Evolutionary conservation across 2,888 invertebrate genomes (phyloP).

Genomic region (Allacma fusca): DNA sequence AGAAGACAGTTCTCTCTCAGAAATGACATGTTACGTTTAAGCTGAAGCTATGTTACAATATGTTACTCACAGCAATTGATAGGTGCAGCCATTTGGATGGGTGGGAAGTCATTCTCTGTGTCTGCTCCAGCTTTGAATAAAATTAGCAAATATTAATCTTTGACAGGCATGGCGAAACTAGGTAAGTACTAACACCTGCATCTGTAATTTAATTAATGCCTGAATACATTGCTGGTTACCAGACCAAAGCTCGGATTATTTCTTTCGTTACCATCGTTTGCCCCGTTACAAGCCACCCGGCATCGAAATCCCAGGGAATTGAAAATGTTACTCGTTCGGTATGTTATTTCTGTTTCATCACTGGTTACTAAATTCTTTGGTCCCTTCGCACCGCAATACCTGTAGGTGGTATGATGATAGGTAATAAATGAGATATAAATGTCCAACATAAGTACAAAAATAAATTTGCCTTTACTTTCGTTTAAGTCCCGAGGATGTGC

Average conservation of each 20-base stretch:
- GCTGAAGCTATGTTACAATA: too few relatives aligned
- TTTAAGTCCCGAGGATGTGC: background rate
- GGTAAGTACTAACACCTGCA: too few relatives aligned
- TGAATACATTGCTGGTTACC: too few relatives aligned
- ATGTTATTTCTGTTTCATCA: conserved; percentile 43
- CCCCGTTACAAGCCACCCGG: conserved; percentile 44
- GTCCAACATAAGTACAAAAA: background rate
- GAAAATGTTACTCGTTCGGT: conserved; percentile 52
- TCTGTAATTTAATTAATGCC: too few relatives aligned
- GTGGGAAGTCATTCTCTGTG: too few relatives aligned
- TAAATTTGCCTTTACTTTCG: background rate
- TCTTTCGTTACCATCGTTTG: background rate
- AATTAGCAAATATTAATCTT: too few relatives aligned
- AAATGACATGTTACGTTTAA: too few relatives aligned
- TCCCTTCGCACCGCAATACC: conserved; percentile 23
- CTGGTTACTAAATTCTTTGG: background rate
- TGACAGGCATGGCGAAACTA: too few relatives aligned
- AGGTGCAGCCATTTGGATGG: conserved; percentile 17
- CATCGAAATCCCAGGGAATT: conserved; percentile 54
- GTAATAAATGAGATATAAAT: too few relatives aligned
- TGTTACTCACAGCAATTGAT: conserved; percentile 30
- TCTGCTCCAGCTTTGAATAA: too few relatives aligned
- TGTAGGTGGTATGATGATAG: background rate
- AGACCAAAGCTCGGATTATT: background rate
- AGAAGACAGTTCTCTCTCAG: too few relatives aligned